Conservation (phyloP, 1,140 invertebrate species). For the silkworm (Bombyx mori) region ASM3026992v2 NC_085123.1:13924001-13924500, state of each 20-base stretch:
- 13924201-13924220: not conserved
- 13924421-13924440: too few relatives aligned
- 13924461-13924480: too few relatives aligned
- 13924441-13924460: too few relatives aligned
- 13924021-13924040: too few relatives aligned
- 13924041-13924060: slow-evolving; percentile 28
- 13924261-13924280: not conserved
- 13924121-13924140: slow-evolving; percentile 66
- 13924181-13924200: not conserved
- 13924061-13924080: slow-evolving; percentile 28
- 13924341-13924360: too few relatives aligned
- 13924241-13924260: not conserved
- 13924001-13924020: too few relatives aligned
- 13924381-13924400: too few relatives aligned
- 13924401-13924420: too few relatives aligned
- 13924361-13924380: too few relatives aligned
- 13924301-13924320: too few relatives aligned
- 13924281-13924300: not conserved
- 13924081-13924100: slow-evolving; percentile 61
- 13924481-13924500: too few relatives aligned
- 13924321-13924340: too few relatives aligned
- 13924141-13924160: slow-evolving; percentile 31
- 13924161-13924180: slow-evolving; percentile 19
- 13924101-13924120: slow-evolving; percentile 52
- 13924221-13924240: not conserved